Evolutionary conservation across 1,140 invertebrate species (phyloP), one percentile per base, ranked within the genome.

Genomic region (Coenobita brevimanus): DNA sequence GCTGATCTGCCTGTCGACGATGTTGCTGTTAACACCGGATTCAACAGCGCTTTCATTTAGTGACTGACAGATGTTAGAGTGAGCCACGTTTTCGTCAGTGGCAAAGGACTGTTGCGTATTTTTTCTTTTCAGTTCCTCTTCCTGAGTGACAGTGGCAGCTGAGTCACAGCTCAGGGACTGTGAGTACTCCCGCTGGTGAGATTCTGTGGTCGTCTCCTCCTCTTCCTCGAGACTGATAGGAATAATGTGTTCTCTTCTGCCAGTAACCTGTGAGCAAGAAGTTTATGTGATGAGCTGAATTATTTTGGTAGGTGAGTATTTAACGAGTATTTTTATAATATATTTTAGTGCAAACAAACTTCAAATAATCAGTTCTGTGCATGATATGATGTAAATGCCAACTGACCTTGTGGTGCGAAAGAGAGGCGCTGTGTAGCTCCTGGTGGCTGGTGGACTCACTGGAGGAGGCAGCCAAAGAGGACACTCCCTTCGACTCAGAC

Each of bases 161-260:
- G 13, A n/a, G 2, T 24, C 6, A 43, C 13, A 24, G 21, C 27
- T 15, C 24, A 21, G 54, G 15, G 38, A 46, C 10, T 75, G n/a
- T n/a, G 6, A 21, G 0, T 30, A 75, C 43, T 75, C 36, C 27
- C n/a, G n/a, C 3, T 75, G n/a, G n/a, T 41, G 3, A 21, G 27
- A n/a, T 21, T 13, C 43, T 41, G 6, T 24, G 27, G 27, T 46
- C 2, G 43, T 46, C 38, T 76, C 36, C 17, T 62, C 1, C 38
- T 60, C 30, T 36, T 80, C 76, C 0, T 13, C 67, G n/a, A 80
- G 30, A 10, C n/a, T 15, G 3, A 81, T n/a, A 13, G 78, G 78
- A 43, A 81, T 64, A 60, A 81, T 41, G 78, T 81, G 78, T 43
- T 81, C 78, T 8, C 21, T 3, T 3, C 10, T n/a, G 15, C 33